phyloP scores from a whole-genome alignment of 2,888 invertebrate genomes.

The Sialis lutaria region DNA sequence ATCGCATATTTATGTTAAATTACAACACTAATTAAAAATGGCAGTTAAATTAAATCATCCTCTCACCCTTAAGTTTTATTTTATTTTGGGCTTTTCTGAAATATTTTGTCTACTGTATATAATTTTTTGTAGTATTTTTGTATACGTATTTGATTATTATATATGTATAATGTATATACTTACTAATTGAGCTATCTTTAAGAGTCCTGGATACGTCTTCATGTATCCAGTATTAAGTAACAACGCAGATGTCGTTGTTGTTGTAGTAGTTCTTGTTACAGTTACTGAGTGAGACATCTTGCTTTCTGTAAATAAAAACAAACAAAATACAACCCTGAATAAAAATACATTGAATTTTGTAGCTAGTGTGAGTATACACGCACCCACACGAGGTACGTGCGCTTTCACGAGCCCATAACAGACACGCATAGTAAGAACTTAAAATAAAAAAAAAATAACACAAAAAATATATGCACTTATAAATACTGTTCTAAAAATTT shows the following conservation, averaged over 20 bases:
- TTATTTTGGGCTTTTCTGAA: no score
- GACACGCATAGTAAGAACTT: no score
- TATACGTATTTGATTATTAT: background rate
- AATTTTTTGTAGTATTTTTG: background rate
- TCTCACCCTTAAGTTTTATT: no score
- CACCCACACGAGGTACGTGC: no score
- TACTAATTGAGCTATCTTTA: conserved; percentile 72
- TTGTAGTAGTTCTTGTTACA: conserved; percentile 68
- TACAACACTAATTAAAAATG: no score
- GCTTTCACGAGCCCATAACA: no score
- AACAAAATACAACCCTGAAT: background rate
- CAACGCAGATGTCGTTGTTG: conserved; percentile 55
- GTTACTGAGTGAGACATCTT: conserved; percentile 80
- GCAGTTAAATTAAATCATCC: no score
- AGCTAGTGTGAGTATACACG: no score
- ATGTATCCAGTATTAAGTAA: conserved; percentile 69
- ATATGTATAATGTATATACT: conserved; percentile 16
- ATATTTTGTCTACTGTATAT: background rate
- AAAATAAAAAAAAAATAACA: no score
- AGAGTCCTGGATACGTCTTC: conserved; percentile 56
- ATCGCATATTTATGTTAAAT: no score
- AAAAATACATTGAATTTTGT: background rate
- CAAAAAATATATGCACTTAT: no score
- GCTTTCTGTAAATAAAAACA: conserved; percentile 7
- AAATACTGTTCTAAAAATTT: no score